Percentiles rank a stretch among this genome's conserved stretches.
Conservation (phyloP, 2,113 vertebrate species). For the Puffinus mauretanicus region DNA sequence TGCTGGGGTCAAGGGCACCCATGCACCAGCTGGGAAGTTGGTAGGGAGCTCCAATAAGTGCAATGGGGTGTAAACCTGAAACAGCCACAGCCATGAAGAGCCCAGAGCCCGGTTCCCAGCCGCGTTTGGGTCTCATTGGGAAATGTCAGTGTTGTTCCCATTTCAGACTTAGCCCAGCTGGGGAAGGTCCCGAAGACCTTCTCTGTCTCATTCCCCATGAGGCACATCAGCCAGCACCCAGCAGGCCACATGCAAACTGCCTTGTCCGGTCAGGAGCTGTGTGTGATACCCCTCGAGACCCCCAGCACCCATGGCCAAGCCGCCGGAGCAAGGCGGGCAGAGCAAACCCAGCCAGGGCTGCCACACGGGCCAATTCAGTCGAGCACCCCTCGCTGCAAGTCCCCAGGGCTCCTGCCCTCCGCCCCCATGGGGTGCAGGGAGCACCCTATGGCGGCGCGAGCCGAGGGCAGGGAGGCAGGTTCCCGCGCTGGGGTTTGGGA, state of each 20-base stretch:
- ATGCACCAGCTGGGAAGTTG: not conserved
- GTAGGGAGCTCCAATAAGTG: not conserved
- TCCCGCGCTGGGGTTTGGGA: conserved; percentile 80
- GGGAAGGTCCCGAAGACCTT: not conserved
- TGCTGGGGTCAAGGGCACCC: not conserved
- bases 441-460: fast-evolving
- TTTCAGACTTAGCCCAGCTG: not conserved
- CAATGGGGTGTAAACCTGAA: not conserved
- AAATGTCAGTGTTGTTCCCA: not conserved
- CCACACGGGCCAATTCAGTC: not conserved
- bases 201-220: not conserved
- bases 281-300: conserved; percentile 77
- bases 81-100: not conserved
- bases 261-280: conserved; percentile 47
- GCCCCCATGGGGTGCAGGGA: not conserved
- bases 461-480: not conserved
- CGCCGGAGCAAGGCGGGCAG: conserved; percentile 67
- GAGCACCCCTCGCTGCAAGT: conserved; percentile 43
- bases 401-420: not conserved
- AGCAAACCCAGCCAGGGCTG: conserved; percentile 78
- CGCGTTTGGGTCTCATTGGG: not conserved
- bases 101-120: not conserved
- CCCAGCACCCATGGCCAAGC: conserved; percentile 74
- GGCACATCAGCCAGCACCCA: not conserved
- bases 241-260: not conserved